Conservation (phyloP, 2,888 invertebrate genomes). For the Aromia moschata region DNA sequence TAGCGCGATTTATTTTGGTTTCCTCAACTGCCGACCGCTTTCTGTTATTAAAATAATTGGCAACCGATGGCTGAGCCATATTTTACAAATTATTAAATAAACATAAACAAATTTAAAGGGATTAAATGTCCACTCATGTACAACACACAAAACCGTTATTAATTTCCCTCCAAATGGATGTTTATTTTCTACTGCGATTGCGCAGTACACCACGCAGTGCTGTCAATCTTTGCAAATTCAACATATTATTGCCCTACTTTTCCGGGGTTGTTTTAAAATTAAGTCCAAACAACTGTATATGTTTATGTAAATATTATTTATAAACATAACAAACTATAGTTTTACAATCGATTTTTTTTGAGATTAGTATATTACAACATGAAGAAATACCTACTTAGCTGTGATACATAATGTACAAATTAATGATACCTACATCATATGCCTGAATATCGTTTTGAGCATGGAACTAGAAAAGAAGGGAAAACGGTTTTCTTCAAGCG, state of each 20-base stretch:
- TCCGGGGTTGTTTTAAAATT: constrained; percentile 1
- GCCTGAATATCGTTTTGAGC: too few relatives aligned
- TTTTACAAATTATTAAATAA: constrained; percentile 39
- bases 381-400: too few relatives aligned
- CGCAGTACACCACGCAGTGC: neutral
- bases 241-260: constrained; percentile 13
- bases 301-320: too few relatives aligned
- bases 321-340: too few relatives aligned
- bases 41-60: constrained; percentile 78
- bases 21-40: constrained; percentile 81
- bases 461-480: too few relatives aligned
- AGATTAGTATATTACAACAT: too few relatives aligned
- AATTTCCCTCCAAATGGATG: constrained; percentile 49
- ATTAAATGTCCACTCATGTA: constrained; percentile 40
- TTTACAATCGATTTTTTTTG: too few relatives aligned
- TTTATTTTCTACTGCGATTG: constrained; percentile 15
- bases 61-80: constrained; percentile 83
- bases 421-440: too few relatives aligned
- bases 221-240: constrained; percentile 13
- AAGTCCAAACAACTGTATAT: too few relatives aligned
- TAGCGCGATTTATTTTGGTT: constrained; percentile 62
- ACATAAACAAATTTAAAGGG: constrained; percentile 52
- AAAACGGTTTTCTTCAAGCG: too few relatives aligned
- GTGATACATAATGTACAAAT: too few relatives aligned
- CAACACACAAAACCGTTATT: constrained; percentile 44